Evolutionary conservation across 2,888 invertebrate species (phyloP).

Genomic region (Siphlonurus alternatus): DNA sequence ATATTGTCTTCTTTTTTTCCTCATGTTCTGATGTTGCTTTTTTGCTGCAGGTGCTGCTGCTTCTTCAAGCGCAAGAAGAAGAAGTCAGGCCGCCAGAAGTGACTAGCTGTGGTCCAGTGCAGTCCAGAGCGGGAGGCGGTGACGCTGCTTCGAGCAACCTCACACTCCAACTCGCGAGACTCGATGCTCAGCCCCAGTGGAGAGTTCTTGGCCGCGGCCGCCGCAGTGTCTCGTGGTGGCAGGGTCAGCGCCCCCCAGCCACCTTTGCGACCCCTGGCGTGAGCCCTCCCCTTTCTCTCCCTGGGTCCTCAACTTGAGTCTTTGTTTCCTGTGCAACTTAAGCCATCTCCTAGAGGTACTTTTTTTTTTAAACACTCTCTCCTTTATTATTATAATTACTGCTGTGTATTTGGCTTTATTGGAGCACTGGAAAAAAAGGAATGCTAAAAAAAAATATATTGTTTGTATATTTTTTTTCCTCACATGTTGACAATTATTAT

Average conservation of each 20-base stretch:
- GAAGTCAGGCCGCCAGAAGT: conserved; percentile 82
- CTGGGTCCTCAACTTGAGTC: not conserved
- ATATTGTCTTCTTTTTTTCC: no score
- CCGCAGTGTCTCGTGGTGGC: no score
- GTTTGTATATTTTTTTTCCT: not conserved
- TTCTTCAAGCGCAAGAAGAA: conserved; percentile 99
- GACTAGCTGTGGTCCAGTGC: conserved; percentile 58
- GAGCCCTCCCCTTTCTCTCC: conserved; percentile 5
- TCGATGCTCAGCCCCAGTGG: conserved; percentile 31
- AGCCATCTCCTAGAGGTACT: not conserved
- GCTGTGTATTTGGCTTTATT: not conserved
- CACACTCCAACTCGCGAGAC: conserved; percentile 44
- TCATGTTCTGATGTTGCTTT: not conserved
- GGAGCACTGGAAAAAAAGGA: not conserved
- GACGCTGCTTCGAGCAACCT: conserved; percentile 41
- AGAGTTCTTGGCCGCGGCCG: conserved; percentile 16
- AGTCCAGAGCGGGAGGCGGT: conserved; percentile 45
- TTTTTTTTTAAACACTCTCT: not conserved
- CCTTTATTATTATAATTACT: not conserved
- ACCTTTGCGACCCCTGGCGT: conserved; percentile 3
- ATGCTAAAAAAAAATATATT: not conserved
- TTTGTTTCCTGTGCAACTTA: no score
- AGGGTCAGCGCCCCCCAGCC: not conserved
- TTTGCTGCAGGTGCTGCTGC: conserved; percentile 78
- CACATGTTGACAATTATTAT: not conserved